phyloP scores from a whole-genome alignment of 1,140 invertebrate species.

The Drosophila neocordata region DNA sequence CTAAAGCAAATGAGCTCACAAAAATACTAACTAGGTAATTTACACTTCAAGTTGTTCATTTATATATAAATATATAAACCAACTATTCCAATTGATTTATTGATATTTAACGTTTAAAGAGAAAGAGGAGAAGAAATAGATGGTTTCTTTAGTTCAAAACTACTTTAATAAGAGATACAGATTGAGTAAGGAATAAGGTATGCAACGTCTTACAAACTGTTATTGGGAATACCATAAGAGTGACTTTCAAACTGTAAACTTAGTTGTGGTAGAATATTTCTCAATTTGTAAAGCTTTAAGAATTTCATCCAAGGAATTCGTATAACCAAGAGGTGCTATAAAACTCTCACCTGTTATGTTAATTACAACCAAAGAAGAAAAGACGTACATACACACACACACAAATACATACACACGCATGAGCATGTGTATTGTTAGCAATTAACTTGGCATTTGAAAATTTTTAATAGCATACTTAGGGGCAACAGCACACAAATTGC shows the following conservation, averaged over 20 bases:
- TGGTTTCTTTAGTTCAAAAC: no score
- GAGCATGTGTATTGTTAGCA: constrained; percentile 58
- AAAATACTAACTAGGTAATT: constrained; percentile 3
- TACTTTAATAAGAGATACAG: no score
- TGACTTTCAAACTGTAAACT: no score
- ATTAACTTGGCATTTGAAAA: constrained; percentile 71
- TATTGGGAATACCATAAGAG: no score
- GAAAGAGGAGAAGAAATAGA: no score
- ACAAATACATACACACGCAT: background rate
- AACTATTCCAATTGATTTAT: no score
- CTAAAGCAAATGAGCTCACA: constrained; percentile 19
- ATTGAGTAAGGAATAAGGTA: no score
- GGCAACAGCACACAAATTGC: constrained; percentile 23
- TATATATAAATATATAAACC: background rate
- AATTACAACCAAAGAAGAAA: background rate
- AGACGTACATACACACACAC: constrained; percentile 6
- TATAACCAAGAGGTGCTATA: background rate
- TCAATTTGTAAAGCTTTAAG: background rate
- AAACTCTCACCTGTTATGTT: background rate
- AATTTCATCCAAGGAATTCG: background rate
- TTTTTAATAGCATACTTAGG: constrained; percentile 72
- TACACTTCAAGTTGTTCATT: background rate
- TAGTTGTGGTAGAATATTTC: background rate
- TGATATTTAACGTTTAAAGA: no score
- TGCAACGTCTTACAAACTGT: no score